Evolutionary conservation across 2,888 invertebrate genomes (phyloP).

Genomic region (Pogonocherus hispidulus): DNA sequence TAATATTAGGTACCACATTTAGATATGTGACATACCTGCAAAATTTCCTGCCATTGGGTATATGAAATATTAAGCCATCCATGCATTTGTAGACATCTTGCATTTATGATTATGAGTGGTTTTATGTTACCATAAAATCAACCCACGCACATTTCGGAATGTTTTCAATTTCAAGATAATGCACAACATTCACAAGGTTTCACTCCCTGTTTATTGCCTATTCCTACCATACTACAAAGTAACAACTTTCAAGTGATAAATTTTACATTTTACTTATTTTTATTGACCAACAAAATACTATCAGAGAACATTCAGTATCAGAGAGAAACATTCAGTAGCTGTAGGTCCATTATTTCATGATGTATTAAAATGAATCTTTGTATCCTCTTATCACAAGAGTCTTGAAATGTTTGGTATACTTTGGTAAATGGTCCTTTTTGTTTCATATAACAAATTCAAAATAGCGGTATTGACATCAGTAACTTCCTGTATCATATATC

Average conservation of each 20-base stretch:
- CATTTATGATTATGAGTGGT: neutral
- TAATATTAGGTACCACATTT: neutral
- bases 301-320: no score
- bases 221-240: neutral
- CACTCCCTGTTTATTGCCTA: neutral
- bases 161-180: slow-evolving; percentile 13
- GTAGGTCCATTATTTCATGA: no score
- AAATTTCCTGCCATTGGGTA: neutral
- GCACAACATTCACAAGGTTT: neutral
- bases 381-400: no score
- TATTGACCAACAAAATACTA: no score
- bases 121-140: slow-evolving; percentile 6
- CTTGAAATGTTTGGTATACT: no score
- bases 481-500: no score
- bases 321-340: no score
- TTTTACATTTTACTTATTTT: no score
- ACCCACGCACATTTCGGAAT: neutral
- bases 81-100: neutral
- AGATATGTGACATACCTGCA: neutral
- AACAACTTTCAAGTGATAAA: neutral
- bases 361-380: no score
- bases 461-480: no score
- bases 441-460: no score
- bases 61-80: neutral
- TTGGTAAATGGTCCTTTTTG: no score